Percentiles rank a stretch among this genome's conserved stretches.
These are phyloP conservation scores for Pica pica DNA, from an alignment of 2,113 vertebrate species.

Conservation along the genomic window DNA sequence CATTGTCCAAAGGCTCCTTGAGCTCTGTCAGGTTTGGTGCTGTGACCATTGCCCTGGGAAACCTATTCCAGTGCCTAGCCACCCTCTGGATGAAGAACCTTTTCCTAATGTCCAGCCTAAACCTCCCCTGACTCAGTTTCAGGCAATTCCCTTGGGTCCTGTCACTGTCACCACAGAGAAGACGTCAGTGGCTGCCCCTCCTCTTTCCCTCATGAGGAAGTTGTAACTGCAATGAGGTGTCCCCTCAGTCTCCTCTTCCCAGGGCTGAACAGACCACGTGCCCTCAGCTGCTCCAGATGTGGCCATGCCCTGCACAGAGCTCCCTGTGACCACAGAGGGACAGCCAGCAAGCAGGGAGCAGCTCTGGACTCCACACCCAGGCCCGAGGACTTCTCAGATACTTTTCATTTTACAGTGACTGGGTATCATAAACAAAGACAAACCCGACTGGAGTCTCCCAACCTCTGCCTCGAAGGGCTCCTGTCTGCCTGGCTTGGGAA, in stretches of 20 bases:
- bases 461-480: neutral
- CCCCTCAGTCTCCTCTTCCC: neutral
- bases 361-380: neutral
- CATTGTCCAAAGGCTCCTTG: neutral
- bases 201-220: neutral
- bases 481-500: neutral
- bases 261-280: neutral
- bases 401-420: neutral
- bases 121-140: rapidly evolving
- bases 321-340: neutral
- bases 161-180: neutral
- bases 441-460: neutral
- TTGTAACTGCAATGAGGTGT: neutral
- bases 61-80: neutral
- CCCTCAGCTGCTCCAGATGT: neutral
- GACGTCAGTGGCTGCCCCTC: neutral
- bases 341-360: neutral
- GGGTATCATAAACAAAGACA: neutral
- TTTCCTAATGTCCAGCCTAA: neutral
- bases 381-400: neutral
- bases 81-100: neutral
- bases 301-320: neutral
- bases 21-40: neutral
- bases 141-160: rapidly evolving
- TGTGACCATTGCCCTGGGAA: neutral